Conservation (phyloP, 2,113 vertebrate genomes). For the Boleophthalmus pectinirostris region DNA sequence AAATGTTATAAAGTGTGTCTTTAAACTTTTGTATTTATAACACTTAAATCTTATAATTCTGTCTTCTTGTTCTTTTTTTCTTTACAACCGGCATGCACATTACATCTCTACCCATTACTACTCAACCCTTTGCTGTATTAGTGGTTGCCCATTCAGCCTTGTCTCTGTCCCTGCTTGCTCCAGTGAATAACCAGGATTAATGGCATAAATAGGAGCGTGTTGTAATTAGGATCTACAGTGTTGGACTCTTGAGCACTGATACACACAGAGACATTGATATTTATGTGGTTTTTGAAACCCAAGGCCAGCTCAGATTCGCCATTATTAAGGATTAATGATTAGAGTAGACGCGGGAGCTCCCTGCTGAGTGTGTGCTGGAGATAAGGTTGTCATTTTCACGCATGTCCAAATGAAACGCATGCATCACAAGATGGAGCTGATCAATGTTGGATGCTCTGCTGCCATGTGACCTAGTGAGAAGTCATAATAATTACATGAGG, state of each 20-base stretch:
- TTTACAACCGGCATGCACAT: neutral
- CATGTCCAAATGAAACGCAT: slow-evolving; percentile 57
- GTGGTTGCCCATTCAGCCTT: slow-evolving; percentile 18
- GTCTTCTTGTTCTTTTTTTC: no score
- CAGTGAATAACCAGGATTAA: slow-evolving; percentile 48
- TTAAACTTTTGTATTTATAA: neutral
- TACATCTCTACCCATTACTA: no score
- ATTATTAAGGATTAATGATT: slow-evolving; percentile 64
- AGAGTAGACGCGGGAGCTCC: slow-evolving; percentile 28
- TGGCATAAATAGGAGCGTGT: slow-evolving; percentile 28
- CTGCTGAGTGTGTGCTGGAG: slow-evolving; percentile 38
- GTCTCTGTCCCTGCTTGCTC: slow-evolving; percentile 7
- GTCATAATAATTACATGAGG: neutral
- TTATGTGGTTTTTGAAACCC: slow-evolving; percentile 56
- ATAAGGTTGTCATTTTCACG: slow-evolving; percentile 48
- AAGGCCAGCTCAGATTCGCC: slow-evolving; percentile 39
- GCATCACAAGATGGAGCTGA: slow-evolving; percentile 44
- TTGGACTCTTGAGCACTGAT: slow-evolving; percentile 22
- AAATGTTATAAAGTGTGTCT: no score
- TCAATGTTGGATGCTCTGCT: slow-evolving; percentile 40
- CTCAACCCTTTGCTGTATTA: slow-evolving; percentile 25
- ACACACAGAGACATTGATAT: slow-evolving; percentile 53
- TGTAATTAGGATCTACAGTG: slow-evolving; percentile 44
- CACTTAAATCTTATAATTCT: neutral
- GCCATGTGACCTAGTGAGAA: slow-evolving; percentile 22